Evolutionary conservation across 2,113 vertebrate species (phyloP).

Genomic region (Nesoenas mayeri): DNA sequence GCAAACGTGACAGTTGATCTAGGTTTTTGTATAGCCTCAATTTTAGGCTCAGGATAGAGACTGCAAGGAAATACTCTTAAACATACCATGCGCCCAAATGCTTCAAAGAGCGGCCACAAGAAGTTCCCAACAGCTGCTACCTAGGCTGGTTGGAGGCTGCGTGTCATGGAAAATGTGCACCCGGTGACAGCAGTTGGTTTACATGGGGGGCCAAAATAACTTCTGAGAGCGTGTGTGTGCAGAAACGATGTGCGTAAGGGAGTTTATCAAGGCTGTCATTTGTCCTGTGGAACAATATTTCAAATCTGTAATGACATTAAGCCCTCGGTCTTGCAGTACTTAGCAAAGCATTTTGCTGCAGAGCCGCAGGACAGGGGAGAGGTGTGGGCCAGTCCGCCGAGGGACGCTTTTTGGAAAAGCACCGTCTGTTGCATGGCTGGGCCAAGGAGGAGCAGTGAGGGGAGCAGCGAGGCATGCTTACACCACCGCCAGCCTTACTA

Average conservation of each 20-base stretch:
- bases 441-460: no score
- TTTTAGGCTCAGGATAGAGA: not conserved
- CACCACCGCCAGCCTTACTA: fast-evolving
- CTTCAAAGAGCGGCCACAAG: not conserved
- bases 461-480: no score
- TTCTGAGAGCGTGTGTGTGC: not conserved
- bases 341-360: not conserved
- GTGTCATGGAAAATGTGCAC: not conserved
- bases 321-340: not conserved
- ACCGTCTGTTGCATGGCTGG: not conserved
- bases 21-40: not conserved
- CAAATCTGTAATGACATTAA: not conserved
- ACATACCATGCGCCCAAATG: not conserved
- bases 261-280: not conserved
- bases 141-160: fast-evolving
- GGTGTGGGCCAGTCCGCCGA: not conserved
- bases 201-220: not conserved
- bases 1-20: not conserved
- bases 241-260: not conserved
- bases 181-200: not conserved
- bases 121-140: not conserved
- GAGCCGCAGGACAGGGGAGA: not conserved
- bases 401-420: not conserved
- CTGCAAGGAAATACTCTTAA: not conserved
- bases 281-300: fast-evolving